phyloP scores from a whole-genome alignment of 2,113 vertebrate genomes.

The Macaca fascicularis region T2T-MFA8v1.1 NC_088388.1:91275001-91275500 shows the following conservation, averaged over 20 bases:
- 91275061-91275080: slow-evolving; percentile 69
- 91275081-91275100: slow-evolving; percentile 63
- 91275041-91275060: slow-evolving; percentile 71
- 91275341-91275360: slow-evolving; percentile 50
- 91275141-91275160: slow-evolving; percentile 77
- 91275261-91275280: slow-evolving; percentile 42
- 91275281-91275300: slow-evolving; percentile 54
- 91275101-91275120: slow-evolving; percentile 65
- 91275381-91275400: not conserved
- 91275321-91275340: slow-evolving; percentile 63
- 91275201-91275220: slow-evolving; percentile 75
- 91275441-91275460: not conserved
- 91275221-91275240: slow-evolving; percentile 71
- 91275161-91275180: slow-evolving; percentile 73
- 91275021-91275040: slow-evolving; percentile 61
- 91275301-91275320: slow-evolving; percentile 56
- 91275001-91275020: slow-evolving; percentile 79
- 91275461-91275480: not conserved
- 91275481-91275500: not conserved
- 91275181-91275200: slow-evolving; percentile 78
- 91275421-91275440: not conserved
- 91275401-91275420: slow-evolving; percentile 35
- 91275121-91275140: slow-evolving; percentile 69
- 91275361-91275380: slow-evolving; percentile 56
- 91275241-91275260: slow-evolving; percentile 62